Evolutionary conservation across 2,797 vertebrate species (phyloP).

Genomic region (Glyptemys insculpta): DNA sequence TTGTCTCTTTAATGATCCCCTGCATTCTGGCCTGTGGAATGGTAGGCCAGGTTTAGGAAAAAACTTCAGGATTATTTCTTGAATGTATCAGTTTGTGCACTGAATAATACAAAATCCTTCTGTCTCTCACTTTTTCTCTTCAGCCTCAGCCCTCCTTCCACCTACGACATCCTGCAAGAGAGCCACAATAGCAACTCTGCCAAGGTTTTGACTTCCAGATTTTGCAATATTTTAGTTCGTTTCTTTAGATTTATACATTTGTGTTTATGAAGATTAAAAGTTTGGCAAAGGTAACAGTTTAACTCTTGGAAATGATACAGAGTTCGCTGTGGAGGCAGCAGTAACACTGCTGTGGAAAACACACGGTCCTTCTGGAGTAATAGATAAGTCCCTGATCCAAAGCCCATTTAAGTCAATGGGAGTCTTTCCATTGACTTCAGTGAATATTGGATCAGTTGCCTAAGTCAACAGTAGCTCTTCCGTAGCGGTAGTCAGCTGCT

Average conservation of each 20-base stretch:
- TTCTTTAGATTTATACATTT: neutral
- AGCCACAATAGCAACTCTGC: neutral
- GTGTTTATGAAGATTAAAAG: neutral
- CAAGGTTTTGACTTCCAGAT: neutral
- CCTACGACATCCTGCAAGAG: fast-evolving
- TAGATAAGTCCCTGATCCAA: neutral
- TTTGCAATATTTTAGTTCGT: neutral
- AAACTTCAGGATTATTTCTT: fast-evolving
- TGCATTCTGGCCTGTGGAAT: neutral
- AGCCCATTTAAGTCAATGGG: neutral
- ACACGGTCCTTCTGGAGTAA: fast-evolving
- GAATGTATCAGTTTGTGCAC: neutral
- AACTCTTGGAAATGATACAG: neutral
- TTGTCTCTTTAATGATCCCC: neutral
- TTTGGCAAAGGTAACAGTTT: neutral
- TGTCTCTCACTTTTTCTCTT: fast-evolving
- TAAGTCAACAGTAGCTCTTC: neutral
- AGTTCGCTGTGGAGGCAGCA: fast-evolving
- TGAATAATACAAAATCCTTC: neutral
- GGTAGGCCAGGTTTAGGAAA: neutral
- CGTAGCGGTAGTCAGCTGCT: neutral
- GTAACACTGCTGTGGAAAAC: fast-evolving
- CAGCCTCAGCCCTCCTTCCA: neutral
- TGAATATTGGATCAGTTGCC: neutral
- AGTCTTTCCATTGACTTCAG: neutral